Evolutionary conservation across 2,113 vertebrate species (phyloP).

Genomic region (Scortum barcoo): DNA sequence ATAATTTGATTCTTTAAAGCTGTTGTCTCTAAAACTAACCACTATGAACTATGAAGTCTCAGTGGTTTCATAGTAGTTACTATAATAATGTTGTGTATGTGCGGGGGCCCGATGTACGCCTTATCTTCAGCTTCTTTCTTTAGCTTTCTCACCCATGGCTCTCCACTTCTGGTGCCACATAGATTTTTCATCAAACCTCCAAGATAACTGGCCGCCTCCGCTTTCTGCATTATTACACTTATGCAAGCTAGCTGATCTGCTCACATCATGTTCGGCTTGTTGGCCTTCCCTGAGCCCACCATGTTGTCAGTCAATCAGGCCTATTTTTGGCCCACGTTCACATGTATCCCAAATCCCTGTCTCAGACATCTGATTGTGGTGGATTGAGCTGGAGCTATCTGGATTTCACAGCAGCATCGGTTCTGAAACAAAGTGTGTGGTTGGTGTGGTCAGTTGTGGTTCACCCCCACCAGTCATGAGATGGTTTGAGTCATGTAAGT

Average conservation of each 20-base stretch:
- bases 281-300: conserved; percentile 20
- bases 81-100: conserved; percentile 4
- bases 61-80: not conserved
- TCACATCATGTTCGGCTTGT: conserved; percentile 43
- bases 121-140: conserved; percentile 24
- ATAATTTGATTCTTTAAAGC: not conserved
- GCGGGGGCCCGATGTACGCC: not conserved
- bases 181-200: conserved; percentile 5
- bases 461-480: not conserved
- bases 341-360: conserved; percentile 67
- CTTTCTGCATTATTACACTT: conserved; percentile 23
- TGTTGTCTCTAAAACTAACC: not conserved
- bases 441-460: conserved; percentile 29
- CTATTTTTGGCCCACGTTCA: conserved; percentile 68
- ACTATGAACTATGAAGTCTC: not conserved
- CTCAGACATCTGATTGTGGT: conserved; percentile 63
- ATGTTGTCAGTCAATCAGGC: conserved; percentile 42
- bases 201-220: not conserved
- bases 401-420: conserved; percentile 37
- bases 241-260: conserved; percentile 42
- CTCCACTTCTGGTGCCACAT: conserved; percentile 24
- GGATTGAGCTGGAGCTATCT: conserved; percentile 48
- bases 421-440: not conserved
- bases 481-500: conserved; percentile 10
- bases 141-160: conserved; percentile 26